phyloP scores from a whole-genome alignment of 2,888 invertebrate species.

The Ophion ventricosus region DNA sequence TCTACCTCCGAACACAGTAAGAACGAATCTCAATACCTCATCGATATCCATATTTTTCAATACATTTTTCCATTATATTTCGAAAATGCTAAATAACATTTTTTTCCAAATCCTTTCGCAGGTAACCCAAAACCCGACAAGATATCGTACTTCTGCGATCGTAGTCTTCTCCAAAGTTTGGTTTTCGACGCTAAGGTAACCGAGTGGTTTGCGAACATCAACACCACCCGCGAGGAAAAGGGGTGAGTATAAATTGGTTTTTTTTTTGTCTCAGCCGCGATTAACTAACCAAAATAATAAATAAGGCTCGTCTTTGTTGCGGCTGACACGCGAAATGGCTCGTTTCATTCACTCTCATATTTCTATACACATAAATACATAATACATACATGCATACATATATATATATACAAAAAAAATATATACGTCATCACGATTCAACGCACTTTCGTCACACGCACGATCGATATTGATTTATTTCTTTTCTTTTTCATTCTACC shows the following conservation, averaged over 20 bases:
- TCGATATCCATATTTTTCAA: neutral
- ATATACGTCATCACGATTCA: constrained; percentile 54
- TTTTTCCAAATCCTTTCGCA: too few species aligned
- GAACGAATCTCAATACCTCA: constrained; percentile 8
- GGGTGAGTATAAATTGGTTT: constrained; percentile 84
- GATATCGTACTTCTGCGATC: constrained; percentile 88
- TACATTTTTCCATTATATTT: too few species aligned
- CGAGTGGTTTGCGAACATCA: constrained; percentile 92
- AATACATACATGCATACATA: constrained; percentile 30
- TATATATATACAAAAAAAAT: constrained; percentile 33
- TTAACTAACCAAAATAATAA: constrained; percentile 23
- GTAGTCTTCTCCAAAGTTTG: constrained; percentile 92
- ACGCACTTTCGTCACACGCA: constrained; percentile 66
- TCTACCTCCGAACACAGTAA: constrained; percentile 66
- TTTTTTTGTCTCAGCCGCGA: neutral
- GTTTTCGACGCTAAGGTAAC: constrained; percentile 95
- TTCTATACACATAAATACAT: constrained; percentile 28
- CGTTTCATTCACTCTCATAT: constrained; percentile 58
- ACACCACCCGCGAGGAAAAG: constrained; percentile 89
- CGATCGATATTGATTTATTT: constrained; percentile 61
- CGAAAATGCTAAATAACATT: too few species aligned
- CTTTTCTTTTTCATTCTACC: constrained; percentile 29
- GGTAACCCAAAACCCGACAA: constrained; percentile 82
- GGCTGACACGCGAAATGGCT: constrained; percentile 52
- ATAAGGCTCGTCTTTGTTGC: constrained; percentile 39